Conservation (phyloP, 2,797 vertebrate species). For the Sebastes baramenuke region DNA sequence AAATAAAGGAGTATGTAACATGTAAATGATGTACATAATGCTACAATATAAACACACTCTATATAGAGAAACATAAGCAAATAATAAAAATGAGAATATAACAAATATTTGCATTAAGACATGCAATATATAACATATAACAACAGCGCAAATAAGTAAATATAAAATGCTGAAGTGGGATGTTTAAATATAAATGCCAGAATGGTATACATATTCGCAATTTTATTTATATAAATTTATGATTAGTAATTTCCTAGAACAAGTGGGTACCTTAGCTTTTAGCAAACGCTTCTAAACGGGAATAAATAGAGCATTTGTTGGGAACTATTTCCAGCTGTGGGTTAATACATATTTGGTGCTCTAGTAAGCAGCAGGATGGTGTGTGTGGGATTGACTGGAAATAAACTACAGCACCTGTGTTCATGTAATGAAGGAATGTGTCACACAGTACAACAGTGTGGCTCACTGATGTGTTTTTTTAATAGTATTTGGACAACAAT, state of each 20-base stretch:
- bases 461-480: background rate
- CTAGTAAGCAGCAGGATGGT: background rate
- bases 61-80: no score
- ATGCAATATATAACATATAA: no score
- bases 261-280: background rate
- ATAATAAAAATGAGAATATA: no score
- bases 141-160: no score
- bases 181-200: no score
- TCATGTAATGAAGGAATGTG: background rate
- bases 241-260: background rate
- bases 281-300: background rate
- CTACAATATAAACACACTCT: no score
- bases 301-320: background rate
- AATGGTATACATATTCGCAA: accelerated
- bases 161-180: no score
- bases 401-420: background rate
- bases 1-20: no score
- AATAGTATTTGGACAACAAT: background rate
- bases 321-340: background rate
- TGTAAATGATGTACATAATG: no score
- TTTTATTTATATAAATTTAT: no score
- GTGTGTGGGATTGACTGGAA: background rate
- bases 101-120: no score
- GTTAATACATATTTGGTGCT: background rate
- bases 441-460: background rate